These are phyloP conservation scores for Aphelocoma californica DNA, from an alignment of 2,797 vertebrate species.

Conservation along the genomic window DNA sequence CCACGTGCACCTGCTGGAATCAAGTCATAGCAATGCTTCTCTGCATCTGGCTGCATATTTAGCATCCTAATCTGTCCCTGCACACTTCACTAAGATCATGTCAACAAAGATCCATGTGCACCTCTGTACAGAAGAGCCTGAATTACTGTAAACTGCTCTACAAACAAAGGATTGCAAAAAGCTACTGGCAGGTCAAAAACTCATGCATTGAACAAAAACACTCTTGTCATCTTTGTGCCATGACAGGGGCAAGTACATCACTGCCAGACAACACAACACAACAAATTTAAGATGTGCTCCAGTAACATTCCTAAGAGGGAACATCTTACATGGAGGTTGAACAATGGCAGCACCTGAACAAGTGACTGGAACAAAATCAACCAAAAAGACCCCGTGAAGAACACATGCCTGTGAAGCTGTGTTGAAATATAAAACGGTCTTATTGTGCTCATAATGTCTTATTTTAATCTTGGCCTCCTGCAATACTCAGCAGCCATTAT, in stretches of 20 bases:
- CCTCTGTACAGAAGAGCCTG: not conserved
- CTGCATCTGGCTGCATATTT: not conserved
- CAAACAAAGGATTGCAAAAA: not conserved
- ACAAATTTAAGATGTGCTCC: not conserved
- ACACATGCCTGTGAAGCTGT: not conserved
- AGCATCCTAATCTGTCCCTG: not conserved
- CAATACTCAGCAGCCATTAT: not conserved
- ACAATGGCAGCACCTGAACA: not conserved
- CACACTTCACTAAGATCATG: not conserved
- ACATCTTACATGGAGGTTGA: accelerated
- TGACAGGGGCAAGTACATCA: not conserved
- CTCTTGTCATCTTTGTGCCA: not conserved
- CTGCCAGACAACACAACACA: not conserved
- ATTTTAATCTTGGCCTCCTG: not conserved
- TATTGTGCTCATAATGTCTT: not conserved
- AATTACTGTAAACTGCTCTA: not conserved
- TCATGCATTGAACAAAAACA: not conserved
- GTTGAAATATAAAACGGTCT: not conserved
- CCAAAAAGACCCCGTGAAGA: not conserved
- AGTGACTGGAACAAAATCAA: not conserved
- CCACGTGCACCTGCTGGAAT: not conserved
- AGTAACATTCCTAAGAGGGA: not conserved
- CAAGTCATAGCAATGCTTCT: not conserved
- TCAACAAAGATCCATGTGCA: not conserved
- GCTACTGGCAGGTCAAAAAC: not conserved